These are phyloP conservation scores for Nannoperca obscura DNA, from an alignment of 2,797 vertebrate species.

Conservation along the genomic window DNA sequence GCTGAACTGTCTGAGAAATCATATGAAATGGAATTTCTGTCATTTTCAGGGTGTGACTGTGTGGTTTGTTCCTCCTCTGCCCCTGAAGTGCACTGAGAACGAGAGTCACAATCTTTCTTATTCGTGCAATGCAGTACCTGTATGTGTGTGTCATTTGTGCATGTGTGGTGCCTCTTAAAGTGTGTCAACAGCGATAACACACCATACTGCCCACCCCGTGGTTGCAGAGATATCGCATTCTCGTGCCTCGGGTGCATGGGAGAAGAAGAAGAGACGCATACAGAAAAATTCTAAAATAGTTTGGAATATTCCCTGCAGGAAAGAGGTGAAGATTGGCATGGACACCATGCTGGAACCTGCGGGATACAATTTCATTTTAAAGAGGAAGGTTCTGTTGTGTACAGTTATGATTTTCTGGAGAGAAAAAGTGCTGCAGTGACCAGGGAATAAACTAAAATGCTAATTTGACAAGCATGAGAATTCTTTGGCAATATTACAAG, in stretches of 20 bases:
- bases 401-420: constrained; percentile 34
- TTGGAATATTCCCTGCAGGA: constrained; percentile 47
- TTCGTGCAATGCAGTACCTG: constrained; percentile 61
- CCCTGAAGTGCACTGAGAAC: constrained; percentile 43
- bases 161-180: constrained; percentile 60
- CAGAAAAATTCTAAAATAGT: constrained; percentile 43
- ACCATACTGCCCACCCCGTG: constrained; percentile 54
- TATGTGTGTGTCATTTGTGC: constrained; percentile 51
- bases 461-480: constrained; percentile 23
- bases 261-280: constrained; percentile 16
- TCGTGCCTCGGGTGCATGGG: constrained; percentile 55
- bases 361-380: constrained; percentile 58
- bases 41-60: constrained; percentile 41
- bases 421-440: constrained; percentile 32
- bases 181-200: constrained; percentile 72
- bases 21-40: constrained; percentile 47
- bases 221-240: constrained; percentile 70
- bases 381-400: constrained; percentile 43
- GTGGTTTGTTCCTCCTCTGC: constrained; percentile 52
- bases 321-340: constrained; percentile 49
- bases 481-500: constrained; percentile 1
- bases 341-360: constrained; percentile 29
- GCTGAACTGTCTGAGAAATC: constrained; percentile 19
- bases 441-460: constrained; percentile 31
- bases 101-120: constrained; percentile 55